phyloP scores from a whole-genome alignment of 2,113 vertebrate species.

The Ceyx margarethae region DNA sequence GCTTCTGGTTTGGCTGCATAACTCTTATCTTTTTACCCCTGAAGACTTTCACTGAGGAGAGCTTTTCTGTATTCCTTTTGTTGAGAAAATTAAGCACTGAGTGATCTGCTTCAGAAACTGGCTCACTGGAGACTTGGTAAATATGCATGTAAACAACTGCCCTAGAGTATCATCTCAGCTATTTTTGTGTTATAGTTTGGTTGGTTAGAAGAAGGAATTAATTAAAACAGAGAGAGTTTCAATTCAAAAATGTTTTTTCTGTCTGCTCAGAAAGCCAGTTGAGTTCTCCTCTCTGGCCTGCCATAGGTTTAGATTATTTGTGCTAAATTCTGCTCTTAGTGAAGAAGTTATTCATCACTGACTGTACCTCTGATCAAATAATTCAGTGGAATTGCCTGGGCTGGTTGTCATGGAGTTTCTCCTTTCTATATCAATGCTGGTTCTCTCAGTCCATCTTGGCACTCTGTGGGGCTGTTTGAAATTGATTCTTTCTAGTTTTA shows the following conservation, averaged over 20 bases:
- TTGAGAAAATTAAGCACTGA: slow-evolving; percentile 36
- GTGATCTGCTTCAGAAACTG: slow-evolving; percentile 43
- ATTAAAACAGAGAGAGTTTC: not conserved
- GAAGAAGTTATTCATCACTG: not conserved
- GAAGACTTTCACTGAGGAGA: not conserved
- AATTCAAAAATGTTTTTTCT: not conserved
- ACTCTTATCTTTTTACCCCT: slow-evolving; percentile 9
- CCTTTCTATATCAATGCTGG: not conserved
- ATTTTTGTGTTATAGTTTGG: not conserved
- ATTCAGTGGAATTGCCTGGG: not conserved
- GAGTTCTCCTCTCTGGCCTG: not conserved
- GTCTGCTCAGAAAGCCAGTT: not conserved
- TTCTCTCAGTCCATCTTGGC: not conserved
- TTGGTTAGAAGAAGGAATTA: slow-evolving; percentile 13
- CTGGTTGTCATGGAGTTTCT: not conserved
- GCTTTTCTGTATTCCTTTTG: not conserved
- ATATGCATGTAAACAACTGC: slow-evolving; percentile 38
- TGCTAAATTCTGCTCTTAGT: slow-evolving; percentile 1
- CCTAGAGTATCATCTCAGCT: slow-evolving; percentile 19
- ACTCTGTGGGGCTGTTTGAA: not conserved
- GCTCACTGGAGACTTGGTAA: slow-evolving; percentile 25
- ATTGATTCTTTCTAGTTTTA: slow-evolving; percentile 31
- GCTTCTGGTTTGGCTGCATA: not conserved
- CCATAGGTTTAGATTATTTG: not conserved
- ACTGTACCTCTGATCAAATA: not conserved